Evolutionary conservation across 2,113 vertebrate species (phyloP).

Genomic region (Odontophorus gujanensis): DNA sequence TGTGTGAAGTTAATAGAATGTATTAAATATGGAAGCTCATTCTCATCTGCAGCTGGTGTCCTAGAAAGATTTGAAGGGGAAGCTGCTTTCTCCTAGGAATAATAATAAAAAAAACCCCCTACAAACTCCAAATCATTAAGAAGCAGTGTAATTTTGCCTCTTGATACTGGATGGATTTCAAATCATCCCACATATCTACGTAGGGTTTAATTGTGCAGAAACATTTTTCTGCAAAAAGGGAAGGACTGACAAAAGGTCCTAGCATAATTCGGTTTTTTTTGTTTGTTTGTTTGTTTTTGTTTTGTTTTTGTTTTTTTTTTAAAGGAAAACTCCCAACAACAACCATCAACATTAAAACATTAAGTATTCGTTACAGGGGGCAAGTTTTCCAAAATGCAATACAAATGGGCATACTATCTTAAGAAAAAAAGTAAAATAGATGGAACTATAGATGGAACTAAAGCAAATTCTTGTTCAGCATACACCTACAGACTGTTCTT

Average conservation of each 20-base stretch:
- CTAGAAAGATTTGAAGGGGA: constrained; percentile 37
- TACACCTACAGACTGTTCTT: not conserved
- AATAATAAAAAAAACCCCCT: not conserved
- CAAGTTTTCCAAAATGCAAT: not conserved
- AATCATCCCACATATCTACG: not conserved
- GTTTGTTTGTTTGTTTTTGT: no score
- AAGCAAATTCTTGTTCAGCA: not conserved
- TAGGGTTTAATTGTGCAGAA: not conserved
- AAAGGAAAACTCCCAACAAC: not conserved
- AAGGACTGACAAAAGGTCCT: not conserved
- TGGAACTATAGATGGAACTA: not conserved
- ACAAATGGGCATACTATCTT: not conserved
- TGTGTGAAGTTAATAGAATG: constrained; percentile 66
- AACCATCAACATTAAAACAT: not conserved
- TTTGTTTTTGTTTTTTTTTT: not conserved
- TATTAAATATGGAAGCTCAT: constrained; percentile 63
- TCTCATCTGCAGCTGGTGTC: constrained; percentile 60
- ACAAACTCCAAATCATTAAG: constrained; percentile 5
- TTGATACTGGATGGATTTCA: not conserved
- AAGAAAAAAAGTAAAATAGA: not conserved
- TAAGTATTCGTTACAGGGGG: not conserved
- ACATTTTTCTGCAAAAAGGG: not conserved
- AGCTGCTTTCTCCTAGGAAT: constrained; percentile 32
- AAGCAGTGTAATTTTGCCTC: not conserved
- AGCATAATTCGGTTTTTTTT: no score